Conservation (phyloP, 1,140 invertebrate genomes). For the Dendroctonus ponderosae region DNA sequence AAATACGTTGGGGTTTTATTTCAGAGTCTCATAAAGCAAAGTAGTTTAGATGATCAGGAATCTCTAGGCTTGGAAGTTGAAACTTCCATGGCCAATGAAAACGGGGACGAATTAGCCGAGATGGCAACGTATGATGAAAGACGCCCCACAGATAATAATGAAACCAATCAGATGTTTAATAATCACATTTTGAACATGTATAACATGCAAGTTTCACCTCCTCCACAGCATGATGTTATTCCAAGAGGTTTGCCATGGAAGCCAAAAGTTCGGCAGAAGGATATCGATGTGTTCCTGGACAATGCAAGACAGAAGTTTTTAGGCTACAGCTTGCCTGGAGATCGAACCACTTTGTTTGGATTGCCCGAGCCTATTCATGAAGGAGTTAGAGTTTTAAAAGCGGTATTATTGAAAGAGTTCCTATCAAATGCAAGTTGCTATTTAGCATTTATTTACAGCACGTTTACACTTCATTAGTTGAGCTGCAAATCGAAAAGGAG, state of each 20-base stretch:
- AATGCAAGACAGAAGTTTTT: conserved; percentile 90
- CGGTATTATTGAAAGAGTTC: conserved; percentile 48
- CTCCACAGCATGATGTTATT: conserved; percentile 22
- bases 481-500: conserved; percentile 81
- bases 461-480: conserved; percentile 79
- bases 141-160: conserved; percentile 54
- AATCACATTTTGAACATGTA: conserved; percentile 38
- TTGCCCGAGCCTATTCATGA: conserved; percentile 93
- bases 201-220: conserved; percentile 54
- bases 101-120: conserved; percentile 54
- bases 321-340: conserved; percentile 83
- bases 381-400: conserved; percentile 85
- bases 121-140: conserved; percentile 53
- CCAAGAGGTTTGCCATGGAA: conserved; percentile 76
- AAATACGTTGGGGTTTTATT: conserved; percentile 25
- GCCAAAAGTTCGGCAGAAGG: conserved; percentile 93
- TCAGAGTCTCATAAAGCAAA: conserved; percentile 88
- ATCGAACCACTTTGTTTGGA: conserved; percentile 84
- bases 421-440: background rate
- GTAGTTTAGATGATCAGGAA: conserved; percentile 83
- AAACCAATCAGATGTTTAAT: conserved; percentile 40
- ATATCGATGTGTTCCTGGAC: conserved; percentile 89
- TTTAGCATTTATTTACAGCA: conserved; percentile 51
- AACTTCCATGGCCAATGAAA: conserved; percentile 51
- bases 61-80: conserved; percentile 71